phyloP scores from a whole-genome alignment of 2,797 vertebrate genomes.

The Nasua narica region DNA sequence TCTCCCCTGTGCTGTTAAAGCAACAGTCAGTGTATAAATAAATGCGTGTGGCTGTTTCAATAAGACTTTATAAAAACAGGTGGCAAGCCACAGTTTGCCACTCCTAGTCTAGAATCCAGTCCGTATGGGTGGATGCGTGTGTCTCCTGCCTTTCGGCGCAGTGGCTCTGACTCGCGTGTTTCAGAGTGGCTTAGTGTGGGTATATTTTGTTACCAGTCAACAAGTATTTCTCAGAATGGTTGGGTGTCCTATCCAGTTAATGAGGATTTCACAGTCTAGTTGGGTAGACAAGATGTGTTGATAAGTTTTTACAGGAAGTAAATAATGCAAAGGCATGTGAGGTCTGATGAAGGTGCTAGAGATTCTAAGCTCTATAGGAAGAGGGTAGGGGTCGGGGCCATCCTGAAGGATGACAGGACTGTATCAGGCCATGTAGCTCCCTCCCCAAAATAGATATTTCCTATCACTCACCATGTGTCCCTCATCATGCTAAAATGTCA shows the following conservation, averaged over 20 bases:
- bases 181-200: not conserved
- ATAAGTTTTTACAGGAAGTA: not conserved
- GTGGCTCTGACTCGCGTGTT: not conserved
- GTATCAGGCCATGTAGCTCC: not conserved
- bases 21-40: not conserved
- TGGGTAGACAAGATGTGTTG: not conserved
- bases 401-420: no score
- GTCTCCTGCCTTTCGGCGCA: not conserved
- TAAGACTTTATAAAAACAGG: not conserved
- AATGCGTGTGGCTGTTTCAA: not conserved
- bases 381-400: no score
- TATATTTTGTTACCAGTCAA: not conserved
- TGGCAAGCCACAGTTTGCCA: not conserved
- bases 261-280: not conserved
- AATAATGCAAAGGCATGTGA: not conserved
- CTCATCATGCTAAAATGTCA: not conserved
- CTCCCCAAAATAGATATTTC: not conserved
- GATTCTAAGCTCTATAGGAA: no score
- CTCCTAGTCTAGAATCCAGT: not conserved
- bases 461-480: not conserved
- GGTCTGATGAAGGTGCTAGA: not conserved
- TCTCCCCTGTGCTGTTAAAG: not conserved
- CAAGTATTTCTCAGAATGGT: not conserved
- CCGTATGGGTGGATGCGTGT: no score
- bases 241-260: not conserved